Percentiles rank a stretch among this genome's conserved stretches.
These are phyloP conservation scores for Myotis brandtii DNA, from an alignment of 2,113 vertebrate species.

Conservation along the genomic window DNA sequence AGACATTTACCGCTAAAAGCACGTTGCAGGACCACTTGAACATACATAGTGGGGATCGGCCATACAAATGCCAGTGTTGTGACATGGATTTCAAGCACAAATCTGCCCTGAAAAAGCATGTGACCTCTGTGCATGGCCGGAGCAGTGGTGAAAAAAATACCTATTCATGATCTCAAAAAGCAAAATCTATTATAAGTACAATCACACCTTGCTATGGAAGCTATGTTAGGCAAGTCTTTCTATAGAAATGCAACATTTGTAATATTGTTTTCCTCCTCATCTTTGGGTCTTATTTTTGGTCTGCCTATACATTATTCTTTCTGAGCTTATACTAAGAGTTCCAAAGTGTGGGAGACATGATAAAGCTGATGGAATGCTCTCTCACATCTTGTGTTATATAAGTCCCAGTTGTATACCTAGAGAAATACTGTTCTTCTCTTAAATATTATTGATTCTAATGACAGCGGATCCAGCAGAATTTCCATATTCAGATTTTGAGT, in stretches of 20 bases:
- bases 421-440: conserved; percentile 44
- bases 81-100: conserved; percentile 92
- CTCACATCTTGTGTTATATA: neutral
- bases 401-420: neutral
- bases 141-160: conserved; percentile 86
- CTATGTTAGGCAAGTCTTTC: conserved; percentile 37
- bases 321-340: conserved; percentile 39
- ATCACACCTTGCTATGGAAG: conserved; percentile 6
- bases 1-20: conserved; percentile 93
- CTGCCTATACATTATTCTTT: neutral
- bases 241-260: conserved; percentile 51
- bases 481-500: conserved; percentile 48
- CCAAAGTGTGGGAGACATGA: conserved; percentile 22
- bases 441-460: conserved; percentile 27
- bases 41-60: conserved; percentile 90
- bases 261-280: neutral
- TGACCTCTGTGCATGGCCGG: conserved; percentile 90
- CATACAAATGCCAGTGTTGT: conserved; percentile 89
- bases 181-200: conserved; percentile 86
- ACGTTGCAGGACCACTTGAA: conserved; percentile 93
- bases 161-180: conserved; percentile 84
- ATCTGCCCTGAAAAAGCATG: conserved; percentile 90
- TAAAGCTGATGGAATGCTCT: conserved; percentile 26
- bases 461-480: conserved; percentile 33
- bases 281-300: conserved; percentile 51